Conservation (phyloP, 2,888 invertebrate species). For the Tenodera sinensis region DNA sequence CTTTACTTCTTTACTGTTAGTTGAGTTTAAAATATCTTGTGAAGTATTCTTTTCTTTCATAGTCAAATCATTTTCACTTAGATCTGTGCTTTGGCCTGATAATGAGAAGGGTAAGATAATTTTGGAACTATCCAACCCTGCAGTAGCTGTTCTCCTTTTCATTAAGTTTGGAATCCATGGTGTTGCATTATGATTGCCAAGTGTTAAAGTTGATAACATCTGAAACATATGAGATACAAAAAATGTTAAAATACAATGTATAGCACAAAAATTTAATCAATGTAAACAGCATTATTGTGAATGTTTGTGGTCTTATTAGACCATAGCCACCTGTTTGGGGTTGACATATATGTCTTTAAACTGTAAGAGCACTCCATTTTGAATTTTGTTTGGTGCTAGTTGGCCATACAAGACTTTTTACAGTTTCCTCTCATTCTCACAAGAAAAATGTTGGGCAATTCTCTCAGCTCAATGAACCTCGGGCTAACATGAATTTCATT, state of each 20-base stretch:
- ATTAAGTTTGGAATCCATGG: constrained; percentile 54
- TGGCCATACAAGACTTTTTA: too few species aligned
- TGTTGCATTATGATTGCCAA: constrained; percentile 51
- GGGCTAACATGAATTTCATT: too few species aligned
- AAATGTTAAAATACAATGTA: not conserved
- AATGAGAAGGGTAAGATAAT: constrained; percentile 24
- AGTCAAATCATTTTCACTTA: constrained; percentile 25
- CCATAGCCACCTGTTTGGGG: too few species aligned
- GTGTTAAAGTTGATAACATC: constrained; percentile 39
- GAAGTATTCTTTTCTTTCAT: not conserved
- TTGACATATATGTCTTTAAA: too few species aligned
- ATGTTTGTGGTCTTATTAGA: too few species aligned
- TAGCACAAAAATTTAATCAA: too few species aligned
- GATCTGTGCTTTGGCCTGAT: constrained; percentile 22
- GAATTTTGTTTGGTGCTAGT: too few species aligned
- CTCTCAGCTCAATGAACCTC: too few species aligned
- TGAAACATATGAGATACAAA: not conserved
- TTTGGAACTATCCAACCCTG: constrained; percentile 47
- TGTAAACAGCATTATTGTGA: too few species aligned
- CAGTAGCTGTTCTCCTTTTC: constrained; percentile 50
- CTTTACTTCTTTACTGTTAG: not conserved
- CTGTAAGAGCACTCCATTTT: too few species aligned
- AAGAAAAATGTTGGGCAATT: too few species aligned
- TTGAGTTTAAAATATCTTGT: not conserved
- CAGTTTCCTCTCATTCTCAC: too few species aligned